Conservation (phyloP, 2,797 vertebrate genomes). For the Sylvilagus floridanus region DNA sequence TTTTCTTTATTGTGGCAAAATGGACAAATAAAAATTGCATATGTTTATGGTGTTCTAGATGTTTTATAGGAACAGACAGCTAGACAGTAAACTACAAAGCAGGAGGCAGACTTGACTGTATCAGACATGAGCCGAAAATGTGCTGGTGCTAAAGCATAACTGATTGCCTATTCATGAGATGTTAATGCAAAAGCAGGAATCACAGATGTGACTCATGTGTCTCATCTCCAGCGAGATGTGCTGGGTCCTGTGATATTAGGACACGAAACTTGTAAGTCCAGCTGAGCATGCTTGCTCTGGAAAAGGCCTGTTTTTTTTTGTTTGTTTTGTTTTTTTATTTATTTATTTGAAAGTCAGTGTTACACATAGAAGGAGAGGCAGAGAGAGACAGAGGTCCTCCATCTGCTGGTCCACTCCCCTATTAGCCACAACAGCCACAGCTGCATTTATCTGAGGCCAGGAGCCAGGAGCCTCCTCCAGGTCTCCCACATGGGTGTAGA, state of each 20-base stretch:
- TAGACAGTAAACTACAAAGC: neutral
- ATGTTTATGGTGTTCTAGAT: neutral
- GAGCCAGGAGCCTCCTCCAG: too few relatives aligned
- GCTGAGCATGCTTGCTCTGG: neutral
- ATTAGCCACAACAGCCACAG: too few relatives aligned
- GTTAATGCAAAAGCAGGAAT: constrained; percentile 28
- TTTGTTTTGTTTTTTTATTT: too few relatives aligned
- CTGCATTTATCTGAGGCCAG: too few relatives aligned
- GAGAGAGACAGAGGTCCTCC: too few relatives aligned
- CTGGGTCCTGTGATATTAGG: neutral
- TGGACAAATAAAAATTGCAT: neutral
- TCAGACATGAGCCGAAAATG: constrained; percentile 34
- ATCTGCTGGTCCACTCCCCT: too few relatives aligned
- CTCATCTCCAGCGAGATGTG: constrained; percentile 6
- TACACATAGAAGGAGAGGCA: too few relatives aligned
- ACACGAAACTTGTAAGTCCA: constrained; percentile 2
- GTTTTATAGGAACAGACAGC: neutral
- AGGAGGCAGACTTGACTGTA: neutral
- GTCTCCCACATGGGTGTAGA: too few relatives aligned
- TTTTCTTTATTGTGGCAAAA: neutral
- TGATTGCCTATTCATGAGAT: constrained; percentile 15
- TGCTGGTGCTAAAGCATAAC: neutral
- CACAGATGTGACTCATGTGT: neutral
- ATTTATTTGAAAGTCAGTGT: too few relatives aligned
- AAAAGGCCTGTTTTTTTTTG: constrained; percentile 14